phyloP scores from a whole-genome alignment of 2,888 invertebrate genomes.

The Gonocerus acuteangulatus region DNA sequence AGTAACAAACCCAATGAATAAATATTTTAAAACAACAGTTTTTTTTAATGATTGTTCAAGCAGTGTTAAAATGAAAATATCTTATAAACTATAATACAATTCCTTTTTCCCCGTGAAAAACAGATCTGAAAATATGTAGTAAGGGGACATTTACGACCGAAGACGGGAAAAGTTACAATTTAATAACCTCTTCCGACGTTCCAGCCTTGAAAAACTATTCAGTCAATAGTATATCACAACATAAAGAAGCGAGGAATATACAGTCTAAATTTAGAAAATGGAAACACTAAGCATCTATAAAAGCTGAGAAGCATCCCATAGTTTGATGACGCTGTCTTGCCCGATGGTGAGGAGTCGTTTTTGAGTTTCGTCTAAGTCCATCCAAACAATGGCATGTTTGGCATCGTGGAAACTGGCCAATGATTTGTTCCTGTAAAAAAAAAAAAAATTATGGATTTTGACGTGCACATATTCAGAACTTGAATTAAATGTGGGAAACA shows the following conservation, averaged over 20 bases:
- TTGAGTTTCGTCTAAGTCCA: constrained; percentile 83
- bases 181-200: too few relatives aligned
- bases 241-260: constrained; percentile 19
- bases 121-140: too few relatives aligned
- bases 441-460: background rate
- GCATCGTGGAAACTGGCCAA: constrained; percentile 92
- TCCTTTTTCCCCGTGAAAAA: too few relatives aligned
- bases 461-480: background rate
- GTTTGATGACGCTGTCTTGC: constrained; percentile 88
- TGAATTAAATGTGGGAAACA: background rate
- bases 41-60: background rate
- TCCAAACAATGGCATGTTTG: constrained; percentile 80
- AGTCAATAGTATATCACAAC: constrained; percentile 22
- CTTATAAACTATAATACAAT: background rate
- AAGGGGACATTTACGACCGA: too few relatives aligned
- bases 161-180: too few relatives aligned
- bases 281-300: constrained; percentile 38
- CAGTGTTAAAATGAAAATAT: background rate
- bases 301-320: constrained; percentile 76
- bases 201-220: background rate
- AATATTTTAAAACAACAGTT: too few relatives aligned
- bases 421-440: constrained; percentile 69
- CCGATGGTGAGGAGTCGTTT: constrained; percentile 87
- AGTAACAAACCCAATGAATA: too few relatives aligned
- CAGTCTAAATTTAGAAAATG: constrained; percentile 15